Percentiles rank a stretch among this genome's conserved stretches.
These are phyloP conservation scores for Trachelus troglodyta DNA, from an alignment of 2,888 invertebrate species.

Conservation along the genomic window DNA sequence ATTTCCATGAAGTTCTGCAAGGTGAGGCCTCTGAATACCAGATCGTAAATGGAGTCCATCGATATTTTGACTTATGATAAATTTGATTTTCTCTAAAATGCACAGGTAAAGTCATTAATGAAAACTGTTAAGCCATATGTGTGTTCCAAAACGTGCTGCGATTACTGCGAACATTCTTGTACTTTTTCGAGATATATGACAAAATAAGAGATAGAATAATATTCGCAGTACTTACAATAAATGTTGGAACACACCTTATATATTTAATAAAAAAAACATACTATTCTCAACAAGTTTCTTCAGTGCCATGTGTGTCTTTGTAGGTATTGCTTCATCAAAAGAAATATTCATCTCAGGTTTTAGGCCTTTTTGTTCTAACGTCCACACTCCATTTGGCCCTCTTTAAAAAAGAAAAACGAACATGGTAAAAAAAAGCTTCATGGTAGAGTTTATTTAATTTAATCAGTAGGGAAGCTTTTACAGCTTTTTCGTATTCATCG, in stretches of 20 bases:
- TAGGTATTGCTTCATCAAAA: constrained; percentile 91
- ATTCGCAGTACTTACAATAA: neutral
- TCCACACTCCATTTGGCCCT: constrained; percentile 97
- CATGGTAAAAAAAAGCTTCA: neutral
- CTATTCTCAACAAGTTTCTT: constrained; percentile 79
- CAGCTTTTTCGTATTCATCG: neutral
- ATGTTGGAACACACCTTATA: neutral
- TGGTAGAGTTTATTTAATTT: neutral
- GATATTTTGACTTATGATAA: constrained; percentile 96
- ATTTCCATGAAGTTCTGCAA: constrained; percentile 97
- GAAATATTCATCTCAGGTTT: constrained; percentile 87
- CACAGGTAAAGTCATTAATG: constrained; percentile 7
- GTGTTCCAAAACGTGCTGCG: neutral
- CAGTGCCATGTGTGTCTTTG: constrained; percentile 93
- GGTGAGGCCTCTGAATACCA: constrained; percentile 81
- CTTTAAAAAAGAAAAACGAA: constrained; percentile 65
- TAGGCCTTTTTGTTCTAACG: constrained; percentile 88
- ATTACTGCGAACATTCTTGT: neutral
- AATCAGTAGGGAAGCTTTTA: neutral
- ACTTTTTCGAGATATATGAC: neutral
- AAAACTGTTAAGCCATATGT: neutral
- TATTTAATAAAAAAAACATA: constrained; percentile 37
- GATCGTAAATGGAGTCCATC: constrained; percentile 96
- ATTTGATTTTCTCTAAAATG: constrained; percentile 76
- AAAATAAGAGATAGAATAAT: neutral